Evolutionary conservation across 1,140 invertebrate species (phyloP).

Genomic region (Drosophila orosa): DNA sequence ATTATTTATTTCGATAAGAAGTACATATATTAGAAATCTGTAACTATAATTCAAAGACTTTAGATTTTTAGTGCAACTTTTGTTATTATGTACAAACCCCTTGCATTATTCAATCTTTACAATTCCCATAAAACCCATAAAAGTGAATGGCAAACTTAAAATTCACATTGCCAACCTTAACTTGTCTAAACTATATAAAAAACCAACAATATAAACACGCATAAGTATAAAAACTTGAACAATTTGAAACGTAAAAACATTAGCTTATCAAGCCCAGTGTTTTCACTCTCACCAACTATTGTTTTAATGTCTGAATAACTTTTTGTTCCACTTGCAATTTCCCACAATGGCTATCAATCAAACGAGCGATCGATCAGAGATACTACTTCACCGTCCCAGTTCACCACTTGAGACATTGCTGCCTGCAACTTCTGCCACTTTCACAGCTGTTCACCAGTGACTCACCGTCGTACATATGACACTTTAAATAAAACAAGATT

Average conservation of each 20-base stretch:
- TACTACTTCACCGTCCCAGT: slow-evolving; percentile 8
- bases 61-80: too few relatives aligned
- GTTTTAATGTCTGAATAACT: slow-evolving; percentile 30
- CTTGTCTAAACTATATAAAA: background rate
- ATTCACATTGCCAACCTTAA: background rate
- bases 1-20: background rate
- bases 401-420: slow-evolving; percentile 3
- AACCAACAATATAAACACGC: background rate
- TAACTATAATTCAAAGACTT: too few relatives aligned
- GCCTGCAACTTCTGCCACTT: slow-evolving; percentile 30
- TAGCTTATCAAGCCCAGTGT: background rate
- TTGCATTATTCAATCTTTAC: too few relatives aligned
- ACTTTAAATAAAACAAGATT: slow-evolving; percentile 13
- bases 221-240: background rate
- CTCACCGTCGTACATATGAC: slow-evolving; percentile 21
- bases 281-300: slow-evolving; percentile 30
- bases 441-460: slow-evolving; percentile 47
- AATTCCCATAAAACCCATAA: background rate
- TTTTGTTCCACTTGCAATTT: slow-evolving; percentile 39
- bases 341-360: slow-evolving; percentile 40
- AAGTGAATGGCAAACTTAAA: background rate
- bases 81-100: too few relatives aligned
- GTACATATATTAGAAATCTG: too few relatives aligned
- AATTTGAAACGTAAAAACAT: background rate
- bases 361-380: slow-evolving; percentile 43